A percentile compares a stretch with the other conserved stretches of the same genome.
These are phyloP conservation scores for Lordiphosa collinella DNA, from an alignment of 1,140 invertebrate genomes.

Conservation along the genomic window DNA sequence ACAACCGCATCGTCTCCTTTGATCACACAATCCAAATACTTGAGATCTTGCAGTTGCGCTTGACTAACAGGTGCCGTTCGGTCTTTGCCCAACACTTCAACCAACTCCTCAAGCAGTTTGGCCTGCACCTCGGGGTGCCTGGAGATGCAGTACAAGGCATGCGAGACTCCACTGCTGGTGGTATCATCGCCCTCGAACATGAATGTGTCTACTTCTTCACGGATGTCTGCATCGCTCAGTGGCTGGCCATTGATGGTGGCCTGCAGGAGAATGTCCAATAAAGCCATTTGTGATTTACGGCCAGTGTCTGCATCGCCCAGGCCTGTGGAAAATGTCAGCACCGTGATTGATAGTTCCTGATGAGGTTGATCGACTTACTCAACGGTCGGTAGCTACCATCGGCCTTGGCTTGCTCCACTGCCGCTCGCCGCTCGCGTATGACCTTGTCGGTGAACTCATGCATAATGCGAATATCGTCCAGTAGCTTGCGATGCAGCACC, in stretches of 20 bases:
- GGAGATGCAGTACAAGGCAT: constrained; percentile 49
- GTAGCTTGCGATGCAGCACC: constrained; percentile 27
- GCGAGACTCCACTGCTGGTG: constrained; percentile 57
- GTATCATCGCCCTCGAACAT: constrained; percentile 85
- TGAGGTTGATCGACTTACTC: constrained; percentile 33
- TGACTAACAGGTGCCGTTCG: constrained; percentile 62
- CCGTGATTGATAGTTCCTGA: not conserved
- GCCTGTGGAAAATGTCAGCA: constrained; percentile 15
- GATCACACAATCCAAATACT: constrained; percentile 82
- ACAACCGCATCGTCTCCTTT: constrained; percentile 81
- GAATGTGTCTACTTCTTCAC: constrained; percentile 88
- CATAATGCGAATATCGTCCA: constrained; percentile 59
- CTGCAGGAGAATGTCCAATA: constrained; percentile 88
- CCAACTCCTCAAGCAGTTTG: constrained; percentile 82
- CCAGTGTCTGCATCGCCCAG: constrained; percentile 64
- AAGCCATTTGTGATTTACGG: constrained; percentile 84
- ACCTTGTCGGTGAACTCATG: constrained; percentile 70
- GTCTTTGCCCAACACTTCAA: constrained; percentile 80
- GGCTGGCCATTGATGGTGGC: constrained; percentile 81
- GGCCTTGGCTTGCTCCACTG: constrained; percentile 42
- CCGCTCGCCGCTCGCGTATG: constrained; percentile 49
- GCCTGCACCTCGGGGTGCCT: constrained; percentile 78
- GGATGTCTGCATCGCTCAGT: constrained; percentile 84
- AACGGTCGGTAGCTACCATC: constrained; percentile 55
- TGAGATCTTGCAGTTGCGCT: constrained; percentile 80